phyloP scores from a whole-genome alignment of 2,113 vertebrate species.

The Nymphicus hollandicus region DNA sequence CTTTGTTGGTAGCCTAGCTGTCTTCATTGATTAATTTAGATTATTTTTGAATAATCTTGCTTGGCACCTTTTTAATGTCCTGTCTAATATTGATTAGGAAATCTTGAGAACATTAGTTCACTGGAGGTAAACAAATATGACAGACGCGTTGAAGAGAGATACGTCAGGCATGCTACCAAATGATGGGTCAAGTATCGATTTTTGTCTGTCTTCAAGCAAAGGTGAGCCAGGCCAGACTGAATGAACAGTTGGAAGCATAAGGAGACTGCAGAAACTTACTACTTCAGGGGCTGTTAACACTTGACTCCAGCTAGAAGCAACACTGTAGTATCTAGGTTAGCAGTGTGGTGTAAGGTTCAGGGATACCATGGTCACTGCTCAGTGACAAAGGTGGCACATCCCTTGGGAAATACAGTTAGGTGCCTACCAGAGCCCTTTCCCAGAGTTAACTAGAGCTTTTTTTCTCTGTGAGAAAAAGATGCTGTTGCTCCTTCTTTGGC shows the following conservation, averaged over 20 bases:
- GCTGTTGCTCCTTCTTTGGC: background rate
- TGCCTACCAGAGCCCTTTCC: background rate
- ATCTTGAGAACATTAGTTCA: slow-evolving; percentile 16
- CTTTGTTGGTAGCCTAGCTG: background rate
- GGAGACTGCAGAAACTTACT: background rate
- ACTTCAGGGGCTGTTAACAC: background rate
- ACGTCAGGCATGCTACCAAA: background rate
- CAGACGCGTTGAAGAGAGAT: background rate
- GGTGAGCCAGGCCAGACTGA: background rate
- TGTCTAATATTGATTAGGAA: slow-evolving; percentile 38
- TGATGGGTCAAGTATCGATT: background rate
- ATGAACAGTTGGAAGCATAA: background rate
- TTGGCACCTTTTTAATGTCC: slow-evolving; percentile 15
- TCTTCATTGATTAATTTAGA: slow-evolving; percentile 13
- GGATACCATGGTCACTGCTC: background rate
- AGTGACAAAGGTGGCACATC: background rate
- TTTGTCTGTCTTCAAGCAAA: slow-evolving; percentile 24
- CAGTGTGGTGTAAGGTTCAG: background rate
- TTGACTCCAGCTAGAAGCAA: background rate
- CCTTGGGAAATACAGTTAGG: background rate
- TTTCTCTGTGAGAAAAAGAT: background rate
- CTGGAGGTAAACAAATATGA: slow-evolving; percentile 21
- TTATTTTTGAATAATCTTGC: slow-evolving; percentile 21
- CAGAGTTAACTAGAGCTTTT: background rate
- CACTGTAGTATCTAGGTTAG: background rate